Percentiles rank a stretch among this genome's conserved stretches.
Conservation (phyloP, 2,888 invertebrate genomes). For the Lasioglossum villosulum region DNA sequence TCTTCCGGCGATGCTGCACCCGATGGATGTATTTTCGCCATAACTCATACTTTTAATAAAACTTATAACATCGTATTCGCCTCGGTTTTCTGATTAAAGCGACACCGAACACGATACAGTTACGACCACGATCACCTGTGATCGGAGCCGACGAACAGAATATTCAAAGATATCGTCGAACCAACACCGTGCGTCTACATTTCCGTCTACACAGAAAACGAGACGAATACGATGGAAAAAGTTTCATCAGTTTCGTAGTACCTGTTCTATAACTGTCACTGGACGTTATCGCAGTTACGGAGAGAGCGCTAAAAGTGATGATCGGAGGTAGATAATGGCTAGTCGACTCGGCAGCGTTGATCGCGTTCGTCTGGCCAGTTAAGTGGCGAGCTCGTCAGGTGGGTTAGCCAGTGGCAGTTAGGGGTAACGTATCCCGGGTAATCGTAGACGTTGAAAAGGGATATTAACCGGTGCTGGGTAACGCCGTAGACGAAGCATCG, state of each 20-base stretch:
- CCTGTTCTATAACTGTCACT: not conserved
- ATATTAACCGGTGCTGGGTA: slow-evolving; percentile 64
- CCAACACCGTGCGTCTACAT: too few relatives aligned
- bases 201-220: too few relatives aligned
- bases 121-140: too few relatives aligned
- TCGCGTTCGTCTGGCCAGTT: not conserved
- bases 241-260: too few relatives aligned
- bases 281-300: too few relatives aligned
- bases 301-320: not conserved
- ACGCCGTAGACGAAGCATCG: slow-evolving; percentile 58
- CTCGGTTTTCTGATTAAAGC: not conserved
- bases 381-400: slow-evolving; percentile 43
- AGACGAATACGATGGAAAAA: too few relatives aligned
- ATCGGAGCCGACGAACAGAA: too few relatives aligned
- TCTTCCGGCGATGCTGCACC: not conserved
- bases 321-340: not conserved
- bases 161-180: too few relatives aligned
- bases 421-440: slow-evolving; percentile 75
- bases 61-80: not conserved
- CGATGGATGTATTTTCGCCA: not conserved
- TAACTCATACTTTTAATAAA: not conserved
- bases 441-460: slow-evolving; percentile 72
- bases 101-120: not conserved
- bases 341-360: not conserved
- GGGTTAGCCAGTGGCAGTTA: slow-evolving; percentile 67